Percentiles rank a stretch among this genome's conserved stretches.
phyloP scores from a whole-genome alignment of 2,888 invertebrate species.

The Drosophila dives region DNA sequence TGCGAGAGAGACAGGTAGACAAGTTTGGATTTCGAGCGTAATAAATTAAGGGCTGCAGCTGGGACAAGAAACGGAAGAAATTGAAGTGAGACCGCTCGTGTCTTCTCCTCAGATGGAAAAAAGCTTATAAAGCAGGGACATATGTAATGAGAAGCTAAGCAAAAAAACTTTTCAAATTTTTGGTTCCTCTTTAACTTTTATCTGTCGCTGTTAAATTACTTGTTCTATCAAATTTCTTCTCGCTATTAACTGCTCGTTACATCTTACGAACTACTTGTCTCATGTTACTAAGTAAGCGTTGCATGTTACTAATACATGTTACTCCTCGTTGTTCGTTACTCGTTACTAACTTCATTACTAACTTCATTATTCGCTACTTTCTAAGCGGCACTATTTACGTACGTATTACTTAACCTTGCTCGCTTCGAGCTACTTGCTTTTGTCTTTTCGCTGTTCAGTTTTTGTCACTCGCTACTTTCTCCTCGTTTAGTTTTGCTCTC shows the following conservation, averaged over 20 bases:
- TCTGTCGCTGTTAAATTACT: neutral
- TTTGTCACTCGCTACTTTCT: neutral
- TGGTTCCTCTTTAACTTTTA: neutral
- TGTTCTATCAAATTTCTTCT: neutral
- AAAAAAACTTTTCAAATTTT: neutral
- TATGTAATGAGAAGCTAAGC: too few species aligned
- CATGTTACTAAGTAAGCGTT: too few species aligned
- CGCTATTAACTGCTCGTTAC: neutral
- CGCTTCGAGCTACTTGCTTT: neutral
- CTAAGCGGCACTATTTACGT: too few species aligned
- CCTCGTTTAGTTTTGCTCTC: neutral
- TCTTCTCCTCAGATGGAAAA: neutral
- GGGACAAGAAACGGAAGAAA: constrained; percentile 3
- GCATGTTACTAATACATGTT: too few species aligned
- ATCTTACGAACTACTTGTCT: neutral
- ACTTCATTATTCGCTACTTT: neutral
- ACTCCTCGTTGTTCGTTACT: neutral
- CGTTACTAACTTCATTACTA: neutral
- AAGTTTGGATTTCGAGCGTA: neutral
- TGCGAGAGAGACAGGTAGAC: neutral
- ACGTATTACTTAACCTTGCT: neutral
- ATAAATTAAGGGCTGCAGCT: neutral
- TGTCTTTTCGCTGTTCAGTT: neutral
- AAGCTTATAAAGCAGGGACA: neutral
- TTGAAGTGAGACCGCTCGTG: neutral